A percentile compares a stretch with the other conserved stretches of the same genome.
Conservation (phyloP, 2,797 vertebrate species). For the Xyrichtys novacula region DNA sequence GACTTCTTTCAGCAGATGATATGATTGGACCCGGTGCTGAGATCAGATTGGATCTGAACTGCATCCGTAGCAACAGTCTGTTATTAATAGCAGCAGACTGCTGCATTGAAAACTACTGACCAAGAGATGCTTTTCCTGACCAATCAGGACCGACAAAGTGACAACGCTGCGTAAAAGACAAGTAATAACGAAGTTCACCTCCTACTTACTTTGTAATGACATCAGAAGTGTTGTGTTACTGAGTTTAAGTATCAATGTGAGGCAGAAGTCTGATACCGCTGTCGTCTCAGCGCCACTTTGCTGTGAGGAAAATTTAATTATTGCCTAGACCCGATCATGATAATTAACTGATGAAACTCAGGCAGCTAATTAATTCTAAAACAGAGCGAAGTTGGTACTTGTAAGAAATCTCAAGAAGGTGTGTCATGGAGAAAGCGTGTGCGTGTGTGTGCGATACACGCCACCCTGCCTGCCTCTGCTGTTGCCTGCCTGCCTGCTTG, state of each 20-base stretch:
- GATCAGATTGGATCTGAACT: not conserved
- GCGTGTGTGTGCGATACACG: slow-evolving; percentile 22
- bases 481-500: too few species aligned
- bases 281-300: slow-evolving; percentile 6
- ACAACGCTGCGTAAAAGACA: not conserved
- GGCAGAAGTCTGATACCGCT: slow-evolving; percentile 4
- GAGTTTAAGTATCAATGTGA: slow-evolving; percentile 20
- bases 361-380: slow-evolving; percentile 68
- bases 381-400: slow-evolving; percentile 44
- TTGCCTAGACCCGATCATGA: slow-evolving; percentile 51
- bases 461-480: slow-evolving; percentile 54
- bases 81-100: not conserved
- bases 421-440: slow-evolving; percentile 24
- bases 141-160: not conserved
- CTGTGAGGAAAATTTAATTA: slow-evolving; percentile 64
- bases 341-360: slow-evolving; percentile 67
- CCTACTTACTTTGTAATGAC: not conserved
- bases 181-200: not conserved
- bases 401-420: slow-evolving; percentile 48
- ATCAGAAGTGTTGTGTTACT: slow-evolving; percentile 3
- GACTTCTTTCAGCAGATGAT: not conserved
- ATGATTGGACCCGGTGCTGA: not conserved
- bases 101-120: not conserved
- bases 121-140: not conserved
- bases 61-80: not conserved